Percentiles rank a stretch among this genome's conserved stretches.
phyloP scores from a whole-genome alignment of 2,888 invertebrate genomes.

The Dione juno region DNA sequence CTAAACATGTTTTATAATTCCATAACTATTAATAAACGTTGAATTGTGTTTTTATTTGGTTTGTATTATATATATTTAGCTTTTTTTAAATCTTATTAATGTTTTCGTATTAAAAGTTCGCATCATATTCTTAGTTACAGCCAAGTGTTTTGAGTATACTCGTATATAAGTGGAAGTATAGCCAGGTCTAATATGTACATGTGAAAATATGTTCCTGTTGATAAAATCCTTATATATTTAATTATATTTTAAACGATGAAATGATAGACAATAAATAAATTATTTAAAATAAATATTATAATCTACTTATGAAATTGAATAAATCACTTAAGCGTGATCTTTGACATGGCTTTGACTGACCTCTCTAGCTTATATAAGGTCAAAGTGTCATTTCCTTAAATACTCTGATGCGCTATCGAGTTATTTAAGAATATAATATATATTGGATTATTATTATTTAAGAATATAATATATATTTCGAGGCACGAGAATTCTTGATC shows the following conservation, averaged over 20 bases:
- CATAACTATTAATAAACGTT: neutral
- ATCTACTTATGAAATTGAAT: constrained; percentile 1
- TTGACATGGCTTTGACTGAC: constrained; percentile 23
- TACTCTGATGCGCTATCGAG: constrained; percentile 11
- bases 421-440: constrained; percentile 10
- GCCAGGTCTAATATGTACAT: too few relatives aligned
- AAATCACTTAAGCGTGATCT: constrained; percentile 24
- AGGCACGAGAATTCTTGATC: too few relatives aligned
- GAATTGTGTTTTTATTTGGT: neutral
- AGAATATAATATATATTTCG: too few relatives aligned
- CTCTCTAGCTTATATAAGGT: constrained; percentile 27
- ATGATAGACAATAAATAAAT: neutral
- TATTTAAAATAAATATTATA: constrained; percentile 14
- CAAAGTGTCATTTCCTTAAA: constrained; percentile 25
- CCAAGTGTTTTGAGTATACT: too few relatives aligned
- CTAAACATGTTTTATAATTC: neutral
- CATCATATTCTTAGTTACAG: too few relatives aligned
- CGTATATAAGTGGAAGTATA: too few relatives aligned
- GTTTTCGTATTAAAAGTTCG: too few relatives aligned
- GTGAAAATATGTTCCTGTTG: too few relatives aligned
- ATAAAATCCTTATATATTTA: constrained; percentile 7
- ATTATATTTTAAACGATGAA: neutral
- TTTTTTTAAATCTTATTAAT: too few relatives aligned
- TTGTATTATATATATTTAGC: neutral
- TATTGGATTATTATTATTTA: neutral